Evolutionary conservation across 2,113 vertebrate genomes (phyloP).

Genomic region (Microcebus tavaratra): DNA sequence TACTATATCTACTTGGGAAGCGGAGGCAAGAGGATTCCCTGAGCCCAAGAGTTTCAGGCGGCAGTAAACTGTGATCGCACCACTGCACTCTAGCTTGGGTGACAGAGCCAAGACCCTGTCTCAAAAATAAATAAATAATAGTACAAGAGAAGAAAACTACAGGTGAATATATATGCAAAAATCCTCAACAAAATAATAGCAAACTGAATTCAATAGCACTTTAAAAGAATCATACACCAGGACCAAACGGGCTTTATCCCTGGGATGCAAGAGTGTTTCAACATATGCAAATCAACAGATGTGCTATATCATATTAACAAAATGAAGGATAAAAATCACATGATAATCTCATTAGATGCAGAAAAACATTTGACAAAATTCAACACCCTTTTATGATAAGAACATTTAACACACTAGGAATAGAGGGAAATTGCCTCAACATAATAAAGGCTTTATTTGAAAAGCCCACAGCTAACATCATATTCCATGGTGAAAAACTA

Average conservation of each 20-base stretch:
- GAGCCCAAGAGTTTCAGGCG: too few relatives aligned
- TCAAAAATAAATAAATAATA: too few relatives aligned
- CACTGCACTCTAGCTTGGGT: too few relatives aligned
- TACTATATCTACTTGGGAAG: too few relatives aligned
- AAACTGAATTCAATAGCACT: background rate
- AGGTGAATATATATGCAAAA: background rate
- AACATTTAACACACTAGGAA: background rate
- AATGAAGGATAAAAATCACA: background rate
- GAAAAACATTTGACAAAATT: background rate
- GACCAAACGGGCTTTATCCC: background rate
- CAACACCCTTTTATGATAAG: background rate
- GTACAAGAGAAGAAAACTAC: background rate
- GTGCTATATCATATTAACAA: background rate
- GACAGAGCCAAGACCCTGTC: too few relatives aligned
- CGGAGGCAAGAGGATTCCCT: too few relatives aligned
- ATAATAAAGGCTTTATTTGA: background rate
- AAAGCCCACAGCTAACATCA: background rate
- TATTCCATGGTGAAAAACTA: background rate
- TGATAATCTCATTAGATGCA: background rate
- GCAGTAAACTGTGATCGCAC: too few relatives aligned
- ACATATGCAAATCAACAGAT: background rate
- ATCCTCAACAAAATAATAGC: background rate
- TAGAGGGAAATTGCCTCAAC: background rate
- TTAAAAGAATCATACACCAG: background rate
- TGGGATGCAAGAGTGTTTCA: background rate